Conservation (phyloP, 2,888 invertebrate genomes). For the Troglohyphantes excavatus region DNA sequence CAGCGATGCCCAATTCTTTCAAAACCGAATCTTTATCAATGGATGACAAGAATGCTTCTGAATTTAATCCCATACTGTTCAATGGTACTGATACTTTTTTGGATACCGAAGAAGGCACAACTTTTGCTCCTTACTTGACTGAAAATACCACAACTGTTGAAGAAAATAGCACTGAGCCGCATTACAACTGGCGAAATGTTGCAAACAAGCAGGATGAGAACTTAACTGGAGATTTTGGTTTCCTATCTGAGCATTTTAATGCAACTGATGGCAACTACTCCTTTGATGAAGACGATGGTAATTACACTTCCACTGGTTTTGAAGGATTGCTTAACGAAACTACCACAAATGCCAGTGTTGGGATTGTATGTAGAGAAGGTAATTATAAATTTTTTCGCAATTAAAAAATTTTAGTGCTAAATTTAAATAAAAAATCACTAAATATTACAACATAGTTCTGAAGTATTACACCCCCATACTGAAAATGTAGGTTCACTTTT, state of each 20-base stretch:
- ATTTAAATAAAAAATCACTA: not conserved
- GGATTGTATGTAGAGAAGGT: constrained; percentile 69
- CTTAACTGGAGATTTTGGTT: not conserved
- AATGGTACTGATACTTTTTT: not conserved
- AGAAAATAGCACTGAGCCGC: not conserved
- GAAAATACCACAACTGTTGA: constrained; percentile 19
- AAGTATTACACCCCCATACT: no score
- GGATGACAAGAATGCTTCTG: constrained; percentile 1
- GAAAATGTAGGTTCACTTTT: no score
- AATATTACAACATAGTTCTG: not conserved
- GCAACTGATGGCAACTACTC: constrained; percentile 29
- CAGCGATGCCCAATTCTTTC: not conserved
- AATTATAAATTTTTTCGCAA: constrained; percentile 7
- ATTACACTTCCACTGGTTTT: constrained; percentile 43
- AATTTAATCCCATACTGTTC: not conserved
- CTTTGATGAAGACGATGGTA: constrained; percentile 13
- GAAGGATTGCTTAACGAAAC: constrained; percentile 66
- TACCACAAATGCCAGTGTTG: constrained; percentile 49
- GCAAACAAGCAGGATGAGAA: constrained; percentile 29
- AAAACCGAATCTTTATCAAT: not conserved
- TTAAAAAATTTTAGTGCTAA: not conserved
- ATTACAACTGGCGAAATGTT: constrained; percentile 12
- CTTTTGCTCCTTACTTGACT: constrained; percentile 25
- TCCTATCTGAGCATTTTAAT: constrained; percentile 14
- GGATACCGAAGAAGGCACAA: constrained; percentile 1